phyloP scores from a whole-genome alignment of 1,140 invertebrate genomes.

The Dreissena polymorpha region DNA sequence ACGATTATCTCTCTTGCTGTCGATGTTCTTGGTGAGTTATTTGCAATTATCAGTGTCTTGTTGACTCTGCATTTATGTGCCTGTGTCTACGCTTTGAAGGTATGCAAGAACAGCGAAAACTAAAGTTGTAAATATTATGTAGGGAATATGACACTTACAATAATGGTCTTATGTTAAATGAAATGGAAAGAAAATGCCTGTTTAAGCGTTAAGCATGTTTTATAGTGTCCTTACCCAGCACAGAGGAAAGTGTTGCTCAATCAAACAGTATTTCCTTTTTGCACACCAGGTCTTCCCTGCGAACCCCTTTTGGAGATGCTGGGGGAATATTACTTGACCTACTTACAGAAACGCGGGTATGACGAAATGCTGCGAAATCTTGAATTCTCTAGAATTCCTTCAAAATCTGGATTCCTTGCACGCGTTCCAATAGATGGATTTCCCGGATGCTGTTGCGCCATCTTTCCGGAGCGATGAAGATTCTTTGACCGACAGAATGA shows the following conservation, averaged over 20 bases:
- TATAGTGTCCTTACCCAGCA: neutral
- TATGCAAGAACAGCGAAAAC: no score
- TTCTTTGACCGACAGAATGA: no score
- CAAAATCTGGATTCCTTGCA: constrained; percentile 69
- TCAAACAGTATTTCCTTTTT: no score
- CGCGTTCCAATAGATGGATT: constrained; percentile 58
- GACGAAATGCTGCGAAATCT: constrained; percentile 68
- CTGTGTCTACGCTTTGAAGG: no score
- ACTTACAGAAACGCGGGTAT: constrained; percentile 57
- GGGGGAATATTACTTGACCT: constrained; percentile 64
- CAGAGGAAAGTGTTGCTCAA: neutral
- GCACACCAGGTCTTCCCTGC: constrained; percentile 58
- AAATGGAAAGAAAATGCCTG: no score
- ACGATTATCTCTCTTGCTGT: constrained; percentile 26
- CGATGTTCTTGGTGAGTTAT: constrained; percentile 36
- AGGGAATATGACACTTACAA: no score
- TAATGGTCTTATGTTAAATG: no score
- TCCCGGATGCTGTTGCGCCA: constrained; percentile 64
- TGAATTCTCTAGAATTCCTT: constrained; percentile 68
- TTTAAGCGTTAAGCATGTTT: no score
- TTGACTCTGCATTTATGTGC: no score
- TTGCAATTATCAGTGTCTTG: no score
- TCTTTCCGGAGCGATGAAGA: constrained; percentile 69
- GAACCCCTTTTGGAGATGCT: no score
- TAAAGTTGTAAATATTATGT: no score